A percentile compares a stretch with the other conserved stretches of the same genome.
Evolutionary conservation across 37 sponge, comb jelly and placozoan genomes (phyloP).

Genomic region (Crambe crambe): DNA sequence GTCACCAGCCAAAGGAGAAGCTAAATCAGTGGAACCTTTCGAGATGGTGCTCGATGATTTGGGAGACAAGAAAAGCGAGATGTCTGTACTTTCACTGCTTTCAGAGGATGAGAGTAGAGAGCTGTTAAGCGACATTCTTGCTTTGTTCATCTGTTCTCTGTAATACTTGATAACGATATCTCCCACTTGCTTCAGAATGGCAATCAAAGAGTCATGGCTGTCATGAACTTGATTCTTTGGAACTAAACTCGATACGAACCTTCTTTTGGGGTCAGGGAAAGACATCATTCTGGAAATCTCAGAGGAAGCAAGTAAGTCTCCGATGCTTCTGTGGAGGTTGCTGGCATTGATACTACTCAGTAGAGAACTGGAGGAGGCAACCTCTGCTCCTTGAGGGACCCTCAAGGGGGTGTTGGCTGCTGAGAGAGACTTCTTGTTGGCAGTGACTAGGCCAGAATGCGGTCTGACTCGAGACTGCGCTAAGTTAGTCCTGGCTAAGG

Average conservation of each 20-base stretch:
- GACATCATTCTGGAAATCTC: slow-evolving; percentile 6
- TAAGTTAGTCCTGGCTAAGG: slow-evolving; percentile 27
- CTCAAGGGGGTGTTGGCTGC: slow-evolving; percentile 6
- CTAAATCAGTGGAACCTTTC: background rate
- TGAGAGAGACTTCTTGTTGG: slow-evolving; percentile 3
- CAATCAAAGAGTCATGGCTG: background rate
- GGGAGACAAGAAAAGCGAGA: slow-evolving; percentile 4
- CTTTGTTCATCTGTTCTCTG: slow-evolving; percentile 26
- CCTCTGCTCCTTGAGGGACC: background rate
- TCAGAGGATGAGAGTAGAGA: background rate
- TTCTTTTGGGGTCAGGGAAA: background rate
- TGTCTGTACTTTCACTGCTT: slow-evolving; percentile 11
- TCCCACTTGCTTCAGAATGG: slow-evolving; percentile 18
- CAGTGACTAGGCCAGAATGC: background rate
- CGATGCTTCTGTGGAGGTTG: slow-evolving; percentile 7
- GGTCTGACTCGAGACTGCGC: background rate
- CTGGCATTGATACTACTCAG: slow-evolving; percentile 6
- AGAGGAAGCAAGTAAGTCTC: slow-evolving; percentile 2
- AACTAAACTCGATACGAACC: background rate
- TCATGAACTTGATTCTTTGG: background rate
- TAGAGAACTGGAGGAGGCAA: background rate
- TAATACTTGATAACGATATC: slow-evolving; percentile 16
- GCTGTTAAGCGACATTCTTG: background rate
- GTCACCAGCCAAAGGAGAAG: slow-evolving; percentile 15
- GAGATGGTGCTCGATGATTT: slow-evolving; percentile 19